Evolutionary conservation across 2,113 vertebrate species (phyloP).

Genomic region (Merops nubicus): DNA sequence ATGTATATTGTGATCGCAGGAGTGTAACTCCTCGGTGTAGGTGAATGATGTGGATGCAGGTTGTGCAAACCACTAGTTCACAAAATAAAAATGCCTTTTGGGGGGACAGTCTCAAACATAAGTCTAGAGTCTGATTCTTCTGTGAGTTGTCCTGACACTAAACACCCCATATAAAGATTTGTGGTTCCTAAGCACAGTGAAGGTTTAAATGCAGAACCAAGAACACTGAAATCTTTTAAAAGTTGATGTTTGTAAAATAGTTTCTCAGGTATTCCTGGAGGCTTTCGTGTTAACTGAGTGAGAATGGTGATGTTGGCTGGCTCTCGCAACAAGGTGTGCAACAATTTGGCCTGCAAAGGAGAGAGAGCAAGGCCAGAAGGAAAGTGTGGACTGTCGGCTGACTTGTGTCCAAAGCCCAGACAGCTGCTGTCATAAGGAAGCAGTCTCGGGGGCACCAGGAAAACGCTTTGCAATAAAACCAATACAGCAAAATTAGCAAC

Average conservation of each 20-base stretch:
- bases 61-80: not conserved
- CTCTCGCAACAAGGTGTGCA: not conserved
- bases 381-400: not conserved
- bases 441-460: not conserved
- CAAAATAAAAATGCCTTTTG: not conserved
- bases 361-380: not conserved
- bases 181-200: not conserved
- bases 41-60: not conserved
- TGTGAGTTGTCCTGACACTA: not conserved
- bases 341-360: not conserved
- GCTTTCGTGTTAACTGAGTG: not conserved
- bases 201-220: not conserved
- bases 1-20: not conserved
- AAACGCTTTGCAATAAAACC: not conserved
- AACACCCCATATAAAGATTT: not conserved
- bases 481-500: not conserved
- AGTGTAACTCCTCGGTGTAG: not conserved
- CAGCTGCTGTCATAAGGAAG: not conserved
- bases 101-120: not conserved
- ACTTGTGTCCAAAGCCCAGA: not conserved
- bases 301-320: not conserved
- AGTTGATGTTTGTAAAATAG: not conserved
- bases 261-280: not conserved
- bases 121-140: not conserved
- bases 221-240: not conserved